Percentiles rank a stretch among this genome's conserved stretches.
These are phyloP conservation scores for Drosophila baimaii DNA, from an alignment of 1,140 invertebrate genomes.

Conservation along the genomic window DNA sequence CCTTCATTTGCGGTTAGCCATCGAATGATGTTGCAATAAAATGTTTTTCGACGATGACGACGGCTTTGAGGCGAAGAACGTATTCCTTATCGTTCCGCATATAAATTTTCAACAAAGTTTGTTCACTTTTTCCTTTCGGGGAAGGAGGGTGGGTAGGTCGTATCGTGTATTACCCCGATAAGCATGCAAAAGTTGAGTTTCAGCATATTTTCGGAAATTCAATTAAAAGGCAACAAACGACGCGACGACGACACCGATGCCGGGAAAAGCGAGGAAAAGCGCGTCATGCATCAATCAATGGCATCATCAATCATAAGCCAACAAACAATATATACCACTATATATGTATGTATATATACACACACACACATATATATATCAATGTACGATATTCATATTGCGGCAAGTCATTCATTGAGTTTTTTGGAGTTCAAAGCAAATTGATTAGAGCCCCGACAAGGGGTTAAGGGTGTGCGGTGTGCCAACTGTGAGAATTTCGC, in stretches of 20 bases:
- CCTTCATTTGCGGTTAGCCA: slow-evolving; percentile 33
- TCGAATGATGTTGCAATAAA: slow-evolving; percentile 78
- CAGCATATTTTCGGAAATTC: slow-evolving; percentile 67
- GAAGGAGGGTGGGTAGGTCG: not conserved
- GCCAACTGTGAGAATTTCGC: slow-evolving; percentile 17
- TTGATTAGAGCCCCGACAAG: slow-evolving; percentile 40
- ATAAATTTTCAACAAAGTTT: slow-evolving; percentile 60
- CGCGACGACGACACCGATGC: slow-evolving; percentile 20
- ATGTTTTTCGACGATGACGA: slow-evolving; percentile 63
- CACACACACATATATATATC: not conserved
- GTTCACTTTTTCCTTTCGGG: slow-evolving; percentile 5
- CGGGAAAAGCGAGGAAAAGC: slow-evolving; percentile 50
- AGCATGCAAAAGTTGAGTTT: slow-evolving; percentile 70
- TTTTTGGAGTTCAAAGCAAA: slow-evolving; percentile 53
- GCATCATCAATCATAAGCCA: slow-evolving; percentile 78
- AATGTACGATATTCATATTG: slow-evolving; percentile 50
- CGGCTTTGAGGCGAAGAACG: slow-evolving; percentile 71
- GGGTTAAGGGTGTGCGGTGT: slow-evolving; percentile 24
- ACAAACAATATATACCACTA: slow-evolving; percentile 44
- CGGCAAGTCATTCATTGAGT: slow-evolving; percentile 56
- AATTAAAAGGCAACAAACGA: slow-evolving; percentile 73
- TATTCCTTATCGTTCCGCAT: slow-evolving; percentile 65
- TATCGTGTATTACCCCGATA: slow-evolving; percentile 61
- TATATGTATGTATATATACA: slow-evolving; percentile 18
- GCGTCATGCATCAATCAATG: slow-evolving; percentile 79